Percentiles rank a stretch among this genome's conserved stretches.
These are phyloP conservation scores for Sparus aurata DNA, from an alignment of 2,797 vertebrate species.

Conservation along the genomic window DNA sequence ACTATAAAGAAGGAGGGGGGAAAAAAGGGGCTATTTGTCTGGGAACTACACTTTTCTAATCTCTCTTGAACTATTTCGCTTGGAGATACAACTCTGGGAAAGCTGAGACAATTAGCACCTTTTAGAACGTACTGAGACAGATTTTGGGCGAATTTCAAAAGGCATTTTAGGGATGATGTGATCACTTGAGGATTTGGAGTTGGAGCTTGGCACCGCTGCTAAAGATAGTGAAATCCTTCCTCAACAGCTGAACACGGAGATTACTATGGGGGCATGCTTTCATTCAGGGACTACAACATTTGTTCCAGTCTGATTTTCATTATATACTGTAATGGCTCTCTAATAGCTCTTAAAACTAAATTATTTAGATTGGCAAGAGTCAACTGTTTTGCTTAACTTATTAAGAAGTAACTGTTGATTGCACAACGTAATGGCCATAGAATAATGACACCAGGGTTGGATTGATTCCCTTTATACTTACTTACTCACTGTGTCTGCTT, in stretches of 20 bases:
- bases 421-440: no score
- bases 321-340: slow-evolving; percentile 19
- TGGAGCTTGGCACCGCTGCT: slow-evolving; percentile 44
- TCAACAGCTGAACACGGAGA: slow-evolving; percentile 28
- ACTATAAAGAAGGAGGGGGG: slow-evolving; percentile 45
- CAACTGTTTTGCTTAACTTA: no score
- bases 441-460: no score
- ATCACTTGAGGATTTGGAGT: slow-evolving; percentile 56
- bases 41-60: slow-evolving; percentile 75
- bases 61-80: slow-evolving; percentile 64
- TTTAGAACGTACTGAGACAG: slow-evolving; percentile 60
- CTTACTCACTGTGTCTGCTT: no score
- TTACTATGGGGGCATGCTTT: slow-evolving; percentile 41
- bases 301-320: slow-evolving; percentile 37
- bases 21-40: slow-evolving; percentile 66
- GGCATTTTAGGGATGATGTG: slow-evolving; percentile 49
- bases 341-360: slow-evolving; percentile 24
- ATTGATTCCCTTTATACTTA: no score
- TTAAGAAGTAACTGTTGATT: no score
- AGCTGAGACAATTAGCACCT: slow-evolving; percentile 69
- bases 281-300: slow-evolving; percentile 30
- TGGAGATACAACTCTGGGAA: slow-evolving; percentile 61
- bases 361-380: slow-evolving; percentile 1
- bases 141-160: slow-evolving; percentile 65
- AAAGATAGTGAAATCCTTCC: slow-evolving; percentile 34